Evolutionary conservation across 1,140 invertebrate genomes (phyloP).

Genomic region (Drosophila fuyamai): DNA sequence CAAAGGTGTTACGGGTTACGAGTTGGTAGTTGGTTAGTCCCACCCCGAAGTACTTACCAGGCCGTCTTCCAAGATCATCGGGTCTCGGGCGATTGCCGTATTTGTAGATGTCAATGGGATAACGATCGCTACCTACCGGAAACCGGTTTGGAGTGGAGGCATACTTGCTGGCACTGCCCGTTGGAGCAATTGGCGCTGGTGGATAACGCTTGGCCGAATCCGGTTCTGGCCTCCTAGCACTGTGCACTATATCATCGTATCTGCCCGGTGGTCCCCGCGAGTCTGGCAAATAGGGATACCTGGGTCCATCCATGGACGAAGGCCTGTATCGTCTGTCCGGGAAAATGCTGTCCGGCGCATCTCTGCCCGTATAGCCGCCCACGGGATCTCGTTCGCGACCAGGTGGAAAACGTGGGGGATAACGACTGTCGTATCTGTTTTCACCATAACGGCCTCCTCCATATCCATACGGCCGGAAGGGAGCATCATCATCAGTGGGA

Average conservation of each 20-base stretch:
- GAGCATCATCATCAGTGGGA: slow-evolving; percentile 71
- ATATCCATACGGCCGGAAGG: slow-evolving; percentile 72
- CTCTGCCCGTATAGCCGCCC: slow-evolving; percentile 74
- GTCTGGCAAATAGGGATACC: slow-evolving; percentile 70
- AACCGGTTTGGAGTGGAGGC: slow-evolving; percentile 81
- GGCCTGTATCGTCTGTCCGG: slow-evolving; percentile 78
- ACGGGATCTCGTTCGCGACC: slow-evolving; percentile 67
- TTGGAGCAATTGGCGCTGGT: slow-evolving; percentile 72
- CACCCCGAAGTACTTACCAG: slow-evolving; percentile 66
- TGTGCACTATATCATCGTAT: slow-evolving; percentile 79
- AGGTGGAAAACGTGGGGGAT: slow-evolving; percentile 77
- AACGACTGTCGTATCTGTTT: slow-evolving; percentile 76
- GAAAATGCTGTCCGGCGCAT: slow-evolving; percentile 81
- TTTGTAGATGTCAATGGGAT: slow-evolving; percentile 83
- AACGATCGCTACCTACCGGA: slow-evolving; percentile 83
- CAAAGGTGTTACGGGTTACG: slow-evolving; percentile 3
- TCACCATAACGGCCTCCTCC: slow-evolving; percentile 65
- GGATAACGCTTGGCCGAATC: slow-evolving; percentile 81
- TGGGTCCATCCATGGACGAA: slow-evolving; percentile 60
- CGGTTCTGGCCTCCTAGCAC: slow-evolving; percentile 72
- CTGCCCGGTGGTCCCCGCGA: slow-evolving; percentile 59
- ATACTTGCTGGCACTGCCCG: slow-evolving; percentile 75
- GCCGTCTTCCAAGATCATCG: slow-evolving; percentile 60
- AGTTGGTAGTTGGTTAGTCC: slow-evolving; percentile 50
- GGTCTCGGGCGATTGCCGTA: slow-evolving; percentile 80